Percentiles rank a stretch among this genome's conserved stretches.
Evolutionary conservation across 2,113 vertebrate species (phyloP).

Genomic region (Alligator sinensis): DNA sequence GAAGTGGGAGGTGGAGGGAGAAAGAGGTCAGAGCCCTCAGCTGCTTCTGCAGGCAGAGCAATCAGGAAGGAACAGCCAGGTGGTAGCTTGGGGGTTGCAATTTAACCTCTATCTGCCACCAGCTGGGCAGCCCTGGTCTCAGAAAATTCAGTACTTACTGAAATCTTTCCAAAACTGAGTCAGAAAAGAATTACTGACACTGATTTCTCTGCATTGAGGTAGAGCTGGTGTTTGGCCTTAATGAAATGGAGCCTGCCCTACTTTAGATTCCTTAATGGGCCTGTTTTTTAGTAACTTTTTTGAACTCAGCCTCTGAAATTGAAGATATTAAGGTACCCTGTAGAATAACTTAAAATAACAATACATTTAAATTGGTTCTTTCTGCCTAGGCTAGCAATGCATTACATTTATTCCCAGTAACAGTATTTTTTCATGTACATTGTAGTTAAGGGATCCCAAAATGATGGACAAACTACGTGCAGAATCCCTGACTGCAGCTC

Average conservation of each 20-base stretch:
- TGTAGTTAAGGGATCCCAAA: rapidly evolving
- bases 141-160: not conserved
- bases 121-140: not conserved
- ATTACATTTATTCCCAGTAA: not conserved
- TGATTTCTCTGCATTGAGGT: not conserved
- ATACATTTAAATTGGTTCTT: not conserved
- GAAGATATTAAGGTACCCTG: not conserved
- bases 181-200: not conserved
- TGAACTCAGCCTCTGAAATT: not conserved
- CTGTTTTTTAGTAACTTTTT: not conserved
- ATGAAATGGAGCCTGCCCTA: not conserved
- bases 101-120: too few relatives aligned
- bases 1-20: too few relatives aligned
- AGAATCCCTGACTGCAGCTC: not conserved
- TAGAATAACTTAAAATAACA: not conserved
- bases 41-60: too few relatives aligned
- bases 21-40: too few relatives aligned
- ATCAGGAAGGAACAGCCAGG: too few relatives aligned
- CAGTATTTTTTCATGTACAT: not conserved
- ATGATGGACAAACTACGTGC: not conserved
- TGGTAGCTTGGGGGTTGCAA: too few relatives aligned
- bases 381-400: rapidly evolving
- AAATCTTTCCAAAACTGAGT: not conserved
- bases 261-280: not conserved
- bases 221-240: too few relatives aligned